Evolutionary conservation across 2,113 vertebrate species (phyloP), one percentile per base, ranked within the genome.

Genomic region (Myrmecophaga tridactyla): DNA sequence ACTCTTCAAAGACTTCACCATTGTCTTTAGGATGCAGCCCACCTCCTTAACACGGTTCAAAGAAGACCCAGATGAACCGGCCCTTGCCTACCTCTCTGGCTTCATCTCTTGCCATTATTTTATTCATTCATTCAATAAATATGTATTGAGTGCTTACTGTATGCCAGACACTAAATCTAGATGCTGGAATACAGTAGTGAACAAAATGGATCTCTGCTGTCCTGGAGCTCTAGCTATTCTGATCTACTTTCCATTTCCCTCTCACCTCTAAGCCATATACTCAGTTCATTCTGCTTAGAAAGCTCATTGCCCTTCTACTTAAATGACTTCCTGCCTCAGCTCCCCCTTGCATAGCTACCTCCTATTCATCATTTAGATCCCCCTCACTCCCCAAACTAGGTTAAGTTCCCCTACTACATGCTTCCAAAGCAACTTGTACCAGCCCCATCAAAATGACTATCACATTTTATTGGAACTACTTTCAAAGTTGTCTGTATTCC

Each of bases 81-180:
- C 39, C 41, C 88, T 95, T 41, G 8, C 39, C 29, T 76, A 34
- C 13, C 7, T 90, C 75, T 75, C 63, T 17, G 10, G 29, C 7
- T 13, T 88, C 46, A 70, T 75, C 34, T 75, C 70, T 88, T 63
- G 10, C 23, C 81, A 82, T 46, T 34, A 1, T 86, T 75, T 76
- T 39, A 72, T 62, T n/a, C 76, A 67, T 72, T 84, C 48, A 43
- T 84, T 97, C 96, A 96, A 92, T 94, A 36, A 92, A 53, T n/a
- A 31, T 10, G 43, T 34, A 34, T 2, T n/a, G 86, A 85, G 90
- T 67, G 56, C n/a, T 72, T 94, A 43, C 39, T 89, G 36, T 0
- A 1, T 10, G 43, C 34, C 43, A 78, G 69, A 48, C 43, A 43
- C 56, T 73, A 67, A n/a, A 46, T 82, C 31, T 78, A 69, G 85